Evolutionary conservation across 2,797 vertebrate genomes (phyloP), one percentile per base, ranked within the genome.

Genomic region (Mycteria americana): DNA sequence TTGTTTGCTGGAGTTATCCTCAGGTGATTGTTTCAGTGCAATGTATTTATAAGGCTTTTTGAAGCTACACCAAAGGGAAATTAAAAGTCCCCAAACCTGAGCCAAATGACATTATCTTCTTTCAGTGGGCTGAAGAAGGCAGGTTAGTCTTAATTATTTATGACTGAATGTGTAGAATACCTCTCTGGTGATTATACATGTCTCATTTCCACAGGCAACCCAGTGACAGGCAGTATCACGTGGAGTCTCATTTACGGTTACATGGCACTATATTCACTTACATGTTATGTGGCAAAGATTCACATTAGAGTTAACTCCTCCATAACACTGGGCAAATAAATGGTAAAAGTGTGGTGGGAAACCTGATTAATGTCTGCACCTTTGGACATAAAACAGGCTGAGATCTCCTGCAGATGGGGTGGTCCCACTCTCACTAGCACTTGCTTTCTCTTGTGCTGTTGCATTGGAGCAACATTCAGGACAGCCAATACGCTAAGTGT

Each of bases 81-180:
- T 63, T 46, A 94, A 54, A 75, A 54, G 37, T 85, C 74, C 37
- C 43, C 69, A 75, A 63, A 57, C 59, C 85, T 35, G 64, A 94
- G 81, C 85, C 88, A 97, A 89, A 95, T 41, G 33, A 94, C 67
- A 83, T 95, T 91, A 67, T 85, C 72, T 96, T 75, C 74, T 89
- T 92, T 83, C 31, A 21, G 88, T 4, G n/a, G 81, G 84, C 76
- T 80, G 88, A 91, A 72, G 82, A 45, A 85, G 68, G 88, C 82
- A 95, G 77, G 82, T 95, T 94, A 91, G 59, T 69, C 89, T 95
- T 95, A 90, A 96, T 97, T 97, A 95, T 95, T 97, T 83, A 94
- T 79, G 92, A 90, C 77, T 73, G 76, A 85, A 83, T 39, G 54
- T 72, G 76, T 76, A 59, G 92, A 93, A 93, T 87, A 83, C 30